These are phyloP conservation scores for Colistium nudipinnis DNA, from an alignment of 2,113 vertebrate genomes.

Conservation along the genomic window DNA sequence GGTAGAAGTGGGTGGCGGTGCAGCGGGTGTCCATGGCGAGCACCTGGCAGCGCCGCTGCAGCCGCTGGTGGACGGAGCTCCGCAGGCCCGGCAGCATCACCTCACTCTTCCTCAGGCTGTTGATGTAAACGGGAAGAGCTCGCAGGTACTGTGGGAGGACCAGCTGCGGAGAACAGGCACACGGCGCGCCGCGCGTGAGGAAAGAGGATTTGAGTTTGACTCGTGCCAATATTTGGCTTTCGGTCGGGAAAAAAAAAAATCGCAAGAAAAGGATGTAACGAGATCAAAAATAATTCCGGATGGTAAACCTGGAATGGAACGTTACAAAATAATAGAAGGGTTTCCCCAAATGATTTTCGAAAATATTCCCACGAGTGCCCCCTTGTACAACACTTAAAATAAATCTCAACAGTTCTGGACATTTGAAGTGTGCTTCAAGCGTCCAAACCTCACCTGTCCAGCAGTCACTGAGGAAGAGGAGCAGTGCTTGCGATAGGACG, in stretches of 20 bases:
- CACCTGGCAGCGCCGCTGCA: conserved; percentile 77
- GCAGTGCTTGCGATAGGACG: conserved; percentile 81
- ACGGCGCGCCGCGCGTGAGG: too few relatives aligned
- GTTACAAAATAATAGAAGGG: too few relatives aligned
- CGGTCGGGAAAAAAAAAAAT: too few relatives aligned
- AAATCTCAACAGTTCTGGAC: too few relatives aligned
- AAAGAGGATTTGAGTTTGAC: too few relatives aligned
- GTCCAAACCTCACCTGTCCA: conserved; percentile 77
- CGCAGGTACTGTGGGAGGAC: conserved; percentile 82
- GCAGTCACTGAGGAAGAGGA: conserved; percentile 74
- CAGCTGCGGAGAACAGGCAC: conserved; percentile 64
- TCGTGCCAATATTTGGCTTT: too few relatives aligned
- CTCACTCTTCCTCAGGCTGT: conserved; percentile 84
- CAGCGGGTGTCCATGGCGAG: conserved; percentile 75
- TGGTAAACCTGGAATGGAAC: background rate
- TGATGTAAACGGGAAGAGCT: conserved; percentile 80
- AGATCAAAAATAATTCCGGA: background rate
- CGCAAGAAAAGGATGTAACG: background rate
- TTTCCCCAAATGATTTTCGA: too few relatives aligned
- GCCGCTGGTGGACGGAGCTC: conserved; percentile 78
- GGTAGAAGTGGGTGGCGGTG: conserved; percentile 80
- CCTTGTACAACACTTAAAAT: background rate
- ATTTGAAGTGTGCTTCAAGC: too few relatives aligned
- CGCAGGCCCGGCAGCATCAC: conserved; percentile 81
- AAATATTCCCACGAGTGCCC: background rate